Base-by-base conservation (phyloP, 2,113 vertebrate genomes). In the Melanocharis versteri region DNA sequence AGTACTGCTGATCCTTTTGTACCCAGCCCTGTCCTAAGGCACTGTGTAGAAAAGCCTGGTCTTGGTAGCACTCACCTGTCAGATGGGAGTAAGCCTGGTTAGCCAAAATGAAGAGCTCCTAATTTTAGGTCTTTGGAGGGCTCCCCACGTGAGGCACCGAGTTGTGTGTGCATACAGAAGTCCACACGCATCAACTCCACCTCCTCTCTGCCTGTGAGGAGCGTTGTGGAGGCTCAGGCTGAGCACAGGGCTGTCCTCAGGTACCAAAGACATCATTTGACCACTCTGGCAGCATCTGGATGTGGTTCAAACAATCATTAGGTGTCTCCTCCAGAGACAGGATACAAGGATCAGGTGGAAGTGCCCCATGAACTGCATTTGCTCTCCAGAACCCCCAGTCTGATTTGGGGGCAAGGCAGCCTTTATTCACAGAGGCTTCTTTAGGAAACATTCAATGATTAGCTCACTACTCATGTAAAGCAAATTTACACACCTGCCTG, bases 121-220 rank as follows among this genome's bases (percentile, higher is more conserved):
- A 2, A 20, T 54, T 79, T 53, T 33, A 71, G 16, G 9, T n/a
- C 11, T 62, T 40, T 42, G 42, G 21, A 91, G 65, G 0, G 18
- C 28, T 88, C 31, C 21, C 24, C 35, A 44, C 7, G 27, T 48
- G 30, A 51, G 61, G 44, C n/a, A 82, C 22, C 37, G 40, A 68
- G n/a, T 24, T 47, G 30, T 35, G 37, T 6, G 35, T 0, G 0
- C 15, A 39, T 24, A 40, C 17, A 60, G 33, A 78, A 70, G 17
- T 44, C 7, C 11, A 2, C 3, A 26, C 0, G 0, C 35, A 56
- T 45, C 39, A 58, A 10, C 24, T 64, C 18, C 39, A 13, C 16
- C 30, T 57, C 33, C 16, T 57, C 76, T 40, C 33, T 61, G 50
- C 23, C 45, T 65, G 1, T 13, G 37, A 78, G 28, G 26, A 80